Evolutionary conservation across 2,113 vertebrate species (phyloP), one percentile per base, ranked within the genome.

Genomic region (Pachyramphus minor): DNA sequence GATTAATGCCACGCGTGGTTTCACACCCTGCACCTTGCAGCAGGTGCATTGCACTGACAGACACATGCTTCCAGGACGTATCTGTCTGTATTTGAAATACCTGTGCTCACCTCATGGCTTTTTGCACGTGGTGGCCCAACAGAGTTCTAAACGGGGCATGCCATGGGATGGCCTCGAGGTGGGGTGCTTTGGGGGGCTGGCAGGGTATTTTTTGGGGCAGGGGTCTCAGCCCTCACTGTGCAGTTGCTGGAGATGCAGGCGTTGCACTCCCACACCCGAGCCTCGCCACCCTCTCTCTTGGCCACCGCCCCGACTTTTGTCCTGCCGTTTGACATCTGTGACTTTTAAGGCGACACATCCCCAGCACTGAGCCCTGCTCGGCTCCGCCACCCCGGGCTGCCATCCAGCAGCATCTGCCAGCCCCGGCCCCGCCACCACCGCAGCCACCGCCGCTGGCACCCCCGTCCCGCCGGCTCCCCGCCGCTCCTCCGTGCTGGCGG

Each of bases 401-500:
- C 79, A 3, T 66, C 83, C 90, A 74, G 88, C 87, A 91, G 91
- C 89, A 95, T 92, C 95, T 91, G 91, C 81, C 87, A 68, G 41
- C 58, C 79, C 50, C 9, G 11, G 27, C 17, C 47, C 22, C 10
- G 3, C 23, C 44, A 9, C 17, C 74, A 5, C 58, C 66, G 7
- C 74, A n/a, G 11, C n/a, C 84, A 4, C 33, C 2, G 30, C 50
- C 6, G 6, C 62, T 72, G 27, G 77, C 95, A 94, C 74, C 80
- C 89, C 79, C 62, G 5, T 84, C 89, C 95, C 60, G 68, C 52
- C 89, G 95, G 97, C 97, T 96, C 98, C 92, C 95, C 95, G 96
- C 98, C 96, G 97, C 93, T 96, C 97, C 81, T 96, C 89, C 56
- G 95, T 9, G 76, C 96, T 97, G 77, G 68, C 90, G 95, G 97